Evolutionary conservation across 2,113 vertebrate genomes (phyloP), one percentile per base, ranked within the genome.

Genomic region (Bothrops jararaca): DNA sequence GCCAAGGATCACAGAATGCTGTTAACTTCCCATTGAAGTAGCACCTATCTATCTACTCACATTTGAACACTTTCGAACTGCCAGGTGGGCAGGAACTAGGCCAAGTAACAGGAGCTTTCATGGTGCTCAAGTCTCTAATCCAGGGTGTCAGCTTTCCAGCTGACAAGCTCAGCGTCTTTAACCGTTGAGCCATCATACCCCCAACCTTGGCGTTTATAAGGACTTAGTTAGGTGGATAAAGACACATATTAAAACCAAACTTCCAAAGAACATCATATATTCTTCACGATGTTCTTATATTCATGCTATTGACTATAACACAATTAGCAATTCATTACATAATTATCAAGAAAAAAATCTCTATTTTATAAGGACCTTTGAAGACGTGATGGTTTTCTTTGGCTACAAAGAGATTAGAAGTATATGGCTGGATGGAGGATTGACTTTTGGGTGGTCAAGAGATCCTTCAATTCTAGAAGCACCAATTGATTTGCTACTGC

Each of bases 281-380:
- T 1, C 48, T 89, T 94, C 91, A 58, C 91, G 34, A 93, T 93
- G 7, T 69, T 50, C 52, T 91, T 93, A 92, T 0, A 52, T 94
- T 92, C 91, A 20, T 56, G 1, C 90, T 86, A 29, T 69, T 88
- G 48, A 88, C 91, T 90, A 90, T 86, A 22, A 69, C 52, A 8
- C 20, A 85, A 52, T n/a, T 29, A 90, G 39, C 22, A 85, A 56
- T 39, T 24, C 2, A 9, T 22, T 74, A 18, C 58, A 58, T 85
- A 56, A 26, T 58, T 88, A 85, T 89, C 52, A 34, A 48, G n/a
- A 8, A 22, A 45, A 29, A 39, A 23, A 24, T 12, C 29, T 88
- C 4, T 88, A 69, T 69, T 42, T 57, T 91, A 18, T 42, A 91
- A 91, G 26, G 15, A 91, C 9, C 80, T 48, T 26, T 53, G 4